phyloP scores from a whole-genome alignment of 2,113 vertebrate species.

The Xenotilapia flavipinnis region DNA sequence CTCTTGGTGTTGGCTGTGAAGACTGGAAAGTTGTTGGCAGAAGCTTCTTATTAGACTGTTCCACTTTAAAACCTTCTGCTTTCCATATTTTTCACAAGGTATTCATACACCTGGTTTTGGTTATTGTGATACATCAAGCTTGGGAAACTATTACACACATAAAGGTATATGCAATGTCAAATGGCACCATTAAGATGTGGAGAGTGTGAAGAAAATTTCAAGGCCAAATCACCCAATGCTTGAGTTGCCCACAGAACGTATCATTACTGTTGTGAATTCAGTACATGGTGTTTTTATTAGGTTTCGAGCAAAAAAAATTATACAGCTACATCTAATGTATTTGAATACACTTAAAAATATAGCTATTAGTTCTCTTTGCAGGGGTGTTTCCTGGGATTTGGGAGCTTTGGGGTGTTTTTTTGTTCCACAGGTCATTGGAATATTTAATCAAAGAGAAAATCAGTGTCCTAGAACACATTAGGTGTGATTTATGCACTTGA shows the following conservation, averaged over 20 bases:
- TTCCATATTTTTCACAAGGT: background rate
- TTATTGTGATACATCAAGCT: background rate
- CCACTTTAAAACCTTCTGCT: background rate
- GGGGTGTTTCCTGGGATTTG: background rate
- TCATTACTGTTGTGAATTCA: background rate
- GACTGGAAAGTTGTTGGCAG: slow-evolving; percentile 41
- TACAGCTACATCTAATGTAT: background rate
- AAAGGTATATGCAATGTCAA: background rate
- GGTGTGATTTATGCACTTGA: background rate
- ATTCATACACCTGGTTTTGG: background rate
- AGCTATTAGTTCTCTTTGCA: background rate
- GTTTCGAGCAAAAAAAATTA: background rate
- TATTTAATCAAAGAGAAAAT: background rate
- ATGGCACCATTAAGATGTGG: background rate
- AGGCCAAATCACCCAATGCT: background rate
- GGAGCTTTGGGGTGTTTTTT: background rate
- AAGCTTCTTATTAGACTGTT: slow-evolving; percentile 21
- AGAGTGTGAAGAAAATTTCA: background rate
- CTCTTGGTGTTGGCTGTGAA: slow-evolving; percentile 12
- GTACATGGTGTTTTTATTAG: background rate
- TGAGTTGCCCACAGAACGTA: background rate
- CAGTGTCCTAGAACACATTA: background rate
- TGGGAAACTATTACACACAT: background rate
- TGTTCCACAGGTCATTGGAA: background rate
- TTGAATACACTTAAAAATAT: background rate